Percentiles rank a stretch among this genome's conserved stretches.
phyloP scores from a whole-genome alignment of 2,797 vertebrate species.

The Chelon auratus region DNA sequence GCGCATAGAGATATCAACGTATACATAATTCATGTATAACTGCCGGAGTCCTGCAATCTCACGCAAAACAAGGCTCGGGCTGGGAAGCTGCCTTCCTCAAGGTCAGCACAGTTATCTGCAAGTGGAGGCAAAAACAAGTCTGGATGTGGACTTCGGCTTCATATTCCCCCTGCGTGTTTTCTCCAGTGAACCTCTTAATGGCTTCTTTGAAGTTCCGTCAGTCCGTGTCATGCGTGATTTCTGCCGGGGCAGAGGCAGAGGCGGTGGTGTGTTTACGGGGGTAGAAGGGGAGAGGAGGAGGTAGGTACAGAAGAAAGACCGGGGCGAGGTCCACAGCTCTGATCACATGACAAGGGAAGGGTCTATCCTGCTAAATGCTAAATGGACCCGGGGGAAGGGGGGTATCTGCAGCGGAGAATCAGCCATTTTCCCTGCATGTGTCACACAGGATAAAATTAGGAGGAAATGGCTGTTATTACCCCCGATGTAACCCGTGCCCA shows the following conservation, averaged over 20 bases:
- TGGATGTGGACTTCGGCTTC: conserved; percentile 22
- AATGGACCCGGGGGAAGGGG: conserved; percentile 32
- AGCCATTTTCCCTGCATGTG: conserved; percentile 28
- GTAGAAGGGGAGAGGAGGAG: background rate
- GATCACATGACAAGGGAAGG: conserved; percentile 50
- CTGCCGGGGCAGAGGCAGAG: conserved; percentile 25
- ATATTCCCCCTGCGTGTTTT: conserved; percentile 23
- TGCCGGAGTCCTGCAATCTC: background rate
- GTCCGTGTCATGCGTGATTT: conserved; percentile 46
- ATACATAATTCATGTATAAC: background rate
- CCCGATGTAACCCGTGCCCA: conserved; percentile 29
- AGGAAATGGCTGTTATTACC: conserved; percentile 65
- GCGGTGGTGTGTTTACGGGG: conserved; percentile 10
- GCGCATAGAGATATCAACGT: background rate
- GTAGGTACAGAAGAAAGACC: conserved; percentile 17
- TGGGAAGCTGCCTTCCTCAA: background rate
- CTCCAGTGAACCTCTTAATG: conserved; percentile 42
- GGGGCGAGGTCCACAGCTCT: conserved; percentile 27
- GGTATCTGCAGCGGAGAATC: conserved; percentile 37
- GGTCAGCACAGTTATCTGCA: conserved; percentile 23
- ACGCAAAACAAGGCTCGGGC: conserved; percentile 22
- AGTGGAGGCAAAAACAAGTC: conserved; percentile 41
- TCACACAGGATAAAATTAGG: conserved; percentile 43
- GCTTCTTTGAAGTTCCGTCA: conserved; percentile 60
- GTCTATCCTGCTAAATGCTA: conserved; percentile 33